Base-by-base conservation (phyloP, 2,113 vertebrate genomes). In the Pollimyrus isidori region DNA sequence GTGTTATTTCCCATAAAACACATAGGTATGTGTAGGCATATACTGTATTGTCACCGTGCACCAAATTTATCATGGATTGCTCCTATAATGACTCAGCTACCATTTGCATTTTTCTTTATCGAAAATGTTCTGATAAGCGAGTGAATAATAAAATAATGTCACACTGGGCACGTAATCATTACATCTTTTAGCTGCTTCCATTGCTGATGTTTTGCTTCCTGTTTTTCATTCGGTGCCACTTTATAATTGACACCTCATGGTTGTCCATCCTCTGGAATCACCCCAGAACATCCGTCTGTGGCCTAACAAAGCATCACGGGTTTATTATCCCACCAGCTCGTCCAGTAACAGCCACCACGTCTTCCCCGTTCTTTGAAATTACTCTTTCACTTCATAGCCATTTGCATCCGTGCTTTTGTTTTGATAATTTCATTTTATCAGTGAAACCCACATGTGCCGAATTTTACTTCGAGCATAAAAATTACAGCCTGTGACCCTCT, bases 371-470 rank as follows among this genome's bases (percentile, higher is more conserved):
- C 17, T 80, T 15, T 80, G 73, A 80, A 42, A 80, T 80, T 19
- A 80, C 30, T 39, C 35, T 80, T 90, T 62, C 26, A 39, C 50
- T 85, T 85, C 84, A 90, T 73, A 80, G 17, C 73, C 73, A 80
- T 6, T 30, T 73, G 26, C 65, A 73, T 17, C 69, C 73, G 2
- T 80, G 73, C 35, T 19, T 42, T 80, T 80, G 73, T 80, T 80
- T 80, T 42, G 35, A 80, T 39, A 15, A 42, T 80, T 80, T 80
- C 17, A 39, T 42, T 80, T 80, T 80, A 80, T 80, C 73, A 7
- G 73, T 42, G 30, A 80, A 80, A 80, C 73, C 73, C 15, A 80
- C 73, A 80, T 76, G 35, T 17, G 35, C 13, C 19, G 35, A 69
- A 69, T 65, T 65, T 65, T 65, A 65, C 11, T 65, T 26, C 3